phyloP scores from a whole-genome alignment of 2,113 vertebrate species.

The Orientallactaga bullata region DNA sequence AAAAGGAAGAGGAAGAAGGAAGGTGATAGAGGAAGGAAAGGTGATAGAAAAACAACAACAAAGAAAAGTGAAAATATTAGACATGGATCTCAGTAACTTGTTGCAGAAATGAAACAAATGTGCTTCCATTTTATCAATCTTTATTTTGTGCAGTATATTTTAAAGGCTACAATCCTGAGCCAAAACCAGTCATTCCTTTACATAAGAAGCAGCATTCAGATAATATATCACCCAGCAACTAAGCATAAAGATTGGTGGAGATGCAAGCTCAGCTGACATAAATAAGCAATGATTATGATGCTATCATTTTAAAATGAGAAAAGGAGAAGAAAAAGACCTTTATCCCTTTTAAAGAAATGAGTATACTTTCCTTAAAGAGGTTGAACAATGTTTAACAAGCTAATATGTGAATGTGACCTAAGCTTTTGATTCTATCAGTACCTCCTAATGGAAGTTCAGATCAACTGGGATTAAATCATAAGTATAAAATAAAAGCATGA shows the following conservation, averaged over 20 bases:
- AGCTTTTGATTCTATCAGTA: conserved; percentile 85
- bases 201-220: background rate
- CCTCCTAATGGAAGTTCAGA: conserved; percentile 85
- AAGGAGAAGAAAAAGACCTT: conserved; percentile 67
- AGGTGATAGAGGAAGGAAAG: background rate
- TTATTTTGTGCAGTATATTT: conserved; percentile 60
- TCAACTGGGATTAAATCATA: conserved; percentile 85
- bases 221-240: conserved; percentile 57
- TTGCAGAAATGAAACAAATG: conserved; percentile 77
- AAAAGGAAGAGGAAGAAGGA: background rate
- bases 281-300: conserved; percentile 81
- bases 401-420: conserved; percentile 83
- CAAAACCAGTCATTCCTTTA: conserved; percentile 53
- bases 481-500: conserved; percentile 81
- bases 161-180: conserved; percentile 66
- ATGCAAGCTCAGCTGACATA: conserved; percentile 78
- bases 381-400: conserved; percentile 79
- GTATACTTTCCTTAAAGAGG: conserved; percentile 82
- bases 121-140: conserved; percentile 53
- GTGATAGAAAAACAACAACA: background rate
- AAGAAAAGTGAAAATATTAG: conserved; percentile 31
- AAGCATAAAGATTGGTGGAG: conserved; percentile 70
- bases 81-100: conserved; percentile 72
- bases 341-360: conserved; percentile 82
- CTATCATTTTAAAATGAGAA: conserved; percentile 79